Evolutionary conservation across 2,797 vertebrate species (phyloP).

Genomic region (Poeciliopsis paucimaculata): DNA sequence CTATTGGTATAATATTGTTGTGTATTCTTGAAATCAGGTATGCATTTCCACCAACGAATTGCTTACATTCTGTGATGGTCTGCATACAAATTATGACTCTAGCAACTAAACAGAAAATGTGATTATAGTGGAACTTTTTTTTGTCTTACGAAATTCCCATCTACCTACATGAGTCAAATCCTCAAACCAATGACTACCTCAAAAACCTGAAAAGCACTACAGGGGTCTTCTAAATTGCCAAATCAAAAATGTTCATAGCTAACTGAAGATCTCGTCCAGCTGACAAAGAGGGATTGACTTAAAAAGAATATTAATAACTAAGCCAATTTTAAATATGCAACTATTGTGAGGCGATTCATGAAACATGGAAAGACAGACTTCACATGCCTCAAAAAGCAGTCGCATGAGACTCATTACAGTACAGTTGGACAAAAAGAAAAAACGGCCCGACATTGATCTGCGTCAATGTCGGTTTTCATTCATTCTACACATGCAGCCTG

Average conservation of each 20-base stretch:
- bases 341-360: slow-evolving; percentile 60
- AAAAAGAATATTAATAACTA: slow-evolving; percentile 76
- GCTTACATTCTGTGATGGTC: slow-evolving; percentile 54
- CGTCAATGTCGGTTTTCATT: slow-evolving; percentile 7
- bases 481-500: slow-evolving; percentile 51
- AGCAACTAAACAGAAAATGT: background rate
- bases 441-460: slow-evolving; percentile 71
- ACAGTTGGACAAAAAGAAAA: slow-evolving; percentile 55
- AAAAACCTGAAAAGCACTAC: slow-evolving; percentile 71
- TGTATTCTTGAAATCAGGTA: slow-evolving; percentile 63
- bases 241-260: slow-evolving; percentile 57
- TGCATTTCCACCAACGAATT: slow-evolving; percentile 43
- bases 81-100: slow-evolving; percentile 37
- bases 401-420: slow-evolving; percentile 80
- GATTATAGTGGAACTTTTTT: slow-evolving; percentile 26
- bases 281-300: slow-evolving; percentile 76
- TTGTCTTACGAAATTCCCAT: slow-evolving; percentile 63
- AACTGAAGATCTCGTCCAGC: slow-evolving; percentile 60
- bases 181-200: slow-evolving; percentile 65
- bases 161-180: slow-evolving; percentile 63
- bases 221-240: slow-evolving; percentile 67
- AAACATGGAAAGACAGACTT: slow-evolving; percentile 63
- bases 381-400: slow-evolving; percentile 63
- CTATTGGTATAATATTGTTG: slow-evolving; percentile 43
- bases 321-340: slow-evolving; percentile 72